phyloP scores from a whole-genome alignment of 37 sponge, comb jelly and placozoan genomes.

The Bolinopsis microptera region DNA sequence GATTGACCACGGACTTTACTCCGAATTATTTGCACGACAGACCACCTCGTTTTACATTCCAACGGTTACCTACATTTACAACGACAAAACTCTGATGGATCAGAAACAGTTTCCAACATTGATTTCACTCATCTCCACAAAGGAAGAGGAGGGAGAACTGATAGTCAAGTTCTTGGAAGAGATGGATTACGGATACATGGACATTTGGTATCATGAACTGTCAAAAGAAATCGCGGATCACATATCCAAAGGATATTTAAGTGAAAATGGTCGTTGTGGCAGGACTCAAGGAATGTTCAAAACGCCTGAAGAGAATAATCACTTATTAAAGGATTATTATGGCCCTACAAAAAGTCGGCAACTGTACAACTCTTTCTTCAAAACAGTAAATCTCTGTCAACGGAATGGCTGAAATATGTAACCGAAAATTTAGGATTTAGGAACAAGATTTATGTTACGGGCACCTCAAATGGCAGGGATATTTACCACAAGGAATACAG shows the following conservation, averaged over 20 bases:
- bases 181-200: neutral
- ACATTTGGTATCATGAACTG: conserved; percentile 37
- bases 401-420: neutral
- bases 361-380: neutral
- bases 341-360: neutral
- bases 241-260: neutral
- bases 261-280: neutral
- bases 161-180: neutral
- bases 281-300: neutral
- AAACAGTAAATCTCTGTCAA: neutral
- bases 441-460: conserved; percentile 5
- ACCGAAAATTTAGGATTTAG: neutral
- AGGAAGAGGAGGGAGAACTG: neutral
- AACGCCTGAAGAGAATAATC: neutral
- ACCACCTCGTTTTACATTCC: conserved; percentile 8
- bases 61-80: conserved; percentile 2
- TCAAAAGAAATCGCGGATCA: neutral
- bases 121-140: neutral
- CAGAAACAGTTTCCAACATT: neutral
- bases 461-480: neutral
- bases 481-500: neutral
- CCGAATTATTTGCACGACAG: neutral
- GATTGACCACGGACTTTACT: neutral
- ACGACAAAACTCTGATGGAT: neutral
- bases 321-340: neutral